Percentiles rank a stretch among this genome's conserved stretches.
Conservation (phyloP, 2,113 vertebrate genomes). For the Petroica traversi region DNA sequence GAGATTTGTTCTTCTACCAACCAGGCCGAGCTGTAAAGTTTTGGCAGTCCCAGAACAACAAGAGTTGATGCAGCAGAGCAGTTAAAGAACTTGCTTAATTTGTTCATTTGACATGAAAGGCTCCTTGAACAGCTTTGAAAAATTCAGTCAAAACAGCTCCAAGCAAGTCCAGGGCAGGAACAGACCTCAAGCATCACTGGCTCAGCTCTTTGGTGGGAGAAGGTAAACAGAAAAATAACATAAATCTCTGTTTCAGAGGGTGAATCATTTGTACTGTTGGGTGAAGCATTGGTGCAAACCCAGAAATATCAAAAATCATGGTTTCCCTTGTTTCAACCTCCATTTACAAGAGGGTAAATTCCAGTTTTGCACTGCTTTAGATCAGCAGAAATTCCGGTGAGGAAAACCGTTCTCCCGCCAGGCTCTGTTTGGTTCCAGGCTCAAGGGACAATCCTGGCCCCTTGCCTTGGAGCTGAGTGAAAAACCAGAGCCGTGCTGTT, state of each 20-base stretch:
- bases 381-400: neutral
- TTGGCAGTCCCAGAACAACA: neutral
- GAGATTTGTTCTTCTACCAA: neutral
- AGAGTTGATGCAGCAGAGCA: neutral
- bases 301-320: neutral
- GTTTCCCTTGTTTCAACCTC: neutral
- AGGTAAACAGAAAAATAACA: neutral
- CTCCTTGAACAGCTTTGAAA: neutral
- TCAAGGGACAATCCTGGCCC: neutral
- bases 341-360: neutral
- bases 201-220: neutral
- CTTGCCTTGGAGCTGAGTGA: neutral
- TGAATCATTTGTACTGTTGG: neutral
- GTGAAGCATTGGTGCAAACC: neutral
- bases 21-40: neutral
- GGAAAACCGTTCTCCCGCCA: neutral
- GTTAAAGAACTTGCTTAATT: neutral
- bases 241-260: neutral
- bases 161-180: neutral
- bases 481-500: neutral
- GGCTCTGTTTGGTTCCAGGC: neutral
- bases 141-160: neutral
- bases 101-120: neutral
- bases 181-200: neutral
- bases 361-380: neutral